Percentiles rank a stretch among this genome's conserved stretches.
These are phyloP conservation scores for Ptyas mucosa DNA, from an alignment of 2,113 vertebrate genomes.

Conservation along the genomic window DNA sequence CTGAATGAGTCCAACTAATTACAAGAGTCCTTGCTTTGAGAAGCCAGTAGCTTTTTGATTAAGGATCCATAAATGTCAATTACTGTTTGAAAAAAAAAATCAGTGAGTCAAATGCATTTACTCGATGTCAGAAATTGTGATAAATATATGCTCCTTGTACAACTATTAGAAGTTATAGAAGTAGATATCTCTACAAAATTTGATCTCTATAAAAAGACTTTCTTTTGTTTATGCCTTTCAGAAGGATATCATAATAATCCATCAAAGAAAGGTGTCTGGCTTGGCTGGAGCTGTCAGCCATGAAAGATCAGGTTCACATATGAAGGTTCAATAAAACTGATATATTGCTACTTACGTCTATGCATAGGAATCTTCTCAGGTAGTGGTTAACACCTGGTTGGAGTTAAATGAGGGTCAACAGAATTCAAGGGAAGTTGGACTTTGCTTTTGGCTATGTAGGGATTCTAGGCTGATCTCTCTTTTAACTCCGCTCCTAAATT, in stretches of 20 bases:
- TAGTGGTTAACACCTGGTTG: too few species aligned
- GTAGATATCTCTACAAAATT: background rate
- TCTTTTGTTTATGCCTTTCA: background rate
- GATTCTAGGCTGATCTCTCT: too few species aligned
- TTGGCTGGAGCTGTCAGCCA: background rate
- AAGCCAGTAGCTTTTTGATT: constrained; percentile 47
- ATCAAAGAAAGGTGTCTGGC: background rate
- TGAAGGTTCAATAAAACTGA: too few species aligned
- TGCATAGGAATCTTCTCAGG: too few species aligned
- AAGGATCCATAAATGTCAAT: constrained; percentile 37
- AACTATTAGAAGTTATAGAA: background rate
- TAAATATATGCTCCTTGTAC: background rate
- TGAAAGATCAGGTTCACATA: too few species aligned
- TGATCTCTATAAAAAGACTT: background rate
- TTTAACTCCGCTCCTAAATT: too few species aligned
- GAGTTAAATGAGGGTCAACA: too few species aligned
- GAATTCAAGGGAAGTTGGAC: too few species aligned
- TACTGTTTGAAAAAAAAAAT: background rate
- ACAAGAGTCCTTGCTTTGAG: constrained; percentile 33
- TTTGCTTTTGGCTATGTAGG: too few species aligned
- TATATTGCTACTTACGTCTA: too few species aligned
- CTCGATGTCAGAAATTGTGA: background rate
- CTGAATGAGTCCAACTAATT: background rate
- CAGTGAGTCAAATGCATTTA: background rate
- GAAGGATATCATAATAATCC: background rate